Percentiles rank a stretch among this genome's conserved stretches.
These are phyloP conservation scores for Nomada fabriciana DNA, from an alignment of 2,888 invertebrate species.

Conservation along the genomic window DNA sequence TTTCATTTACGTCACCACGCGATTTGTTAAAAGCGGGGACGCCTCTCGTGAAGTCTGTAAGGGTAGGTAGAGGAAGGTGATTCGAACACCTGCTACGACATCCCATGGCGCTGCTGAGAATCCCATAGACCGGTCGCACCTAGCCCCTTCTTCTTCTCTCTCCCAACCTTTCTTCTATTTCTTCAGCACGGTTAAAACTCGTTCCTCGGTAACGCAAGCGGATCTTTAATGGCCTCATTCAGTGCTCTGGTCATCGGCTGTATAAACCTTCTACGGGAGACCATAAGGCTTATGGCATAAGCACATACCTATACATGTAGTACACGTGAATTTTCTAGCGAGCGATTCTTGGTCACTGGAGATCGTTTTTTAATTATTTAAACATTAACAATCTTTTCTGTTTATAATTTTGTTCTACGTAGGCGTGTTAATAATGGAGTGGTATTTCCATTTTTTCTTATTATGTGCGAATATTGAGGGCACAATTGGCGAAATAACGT, in stretches of 20 bases:
- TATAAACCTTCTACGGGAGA: slow-evolving; percentile 16
- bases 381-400: too few species aligned
- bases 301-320: slow-evolving; percentile 6
- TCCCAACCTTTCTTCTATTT: slow-evolving; percentile 49
- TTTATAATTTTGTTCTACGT: too few species aligned
- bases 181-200: slow-evolving; percentile 61
- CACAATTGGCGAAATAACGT: too few species aligned
- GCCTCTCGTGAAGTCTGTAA: neutral
- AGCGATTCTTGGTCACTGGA: neutral
- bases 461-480: too few species aligned
- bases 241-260: slow-evolving; percentile 47
- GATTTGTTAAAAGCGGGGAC: slow-evolving; percentile 30
- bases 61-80: slow-evolving; percentile 27
- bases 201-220: slow-evolving; percentile 62
- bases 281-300: slow-evolving; percentile 4
- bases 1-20: neutral
- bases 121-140: slow-evolving; percentile 62
- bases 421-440: too few species aligned
- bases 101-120: slow-evolving; percentile 56
- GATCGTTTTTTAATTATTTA: too few species aligned
- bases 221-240: slow-evolving; percentile 69
- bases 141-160: slow-evolving; percentile 18
- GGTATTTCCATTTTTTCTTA: too few species aligned
- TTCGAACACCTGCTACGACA: slow-evolving; percentile 60
- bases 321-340: slow-evolving; percentile 7